Evolutionary conservation across 2,113 vertebrate species (phyloP), one percentile per base, ranked within the genome.

Genomic region (Dolichallabes microphthalmus): DNA sequence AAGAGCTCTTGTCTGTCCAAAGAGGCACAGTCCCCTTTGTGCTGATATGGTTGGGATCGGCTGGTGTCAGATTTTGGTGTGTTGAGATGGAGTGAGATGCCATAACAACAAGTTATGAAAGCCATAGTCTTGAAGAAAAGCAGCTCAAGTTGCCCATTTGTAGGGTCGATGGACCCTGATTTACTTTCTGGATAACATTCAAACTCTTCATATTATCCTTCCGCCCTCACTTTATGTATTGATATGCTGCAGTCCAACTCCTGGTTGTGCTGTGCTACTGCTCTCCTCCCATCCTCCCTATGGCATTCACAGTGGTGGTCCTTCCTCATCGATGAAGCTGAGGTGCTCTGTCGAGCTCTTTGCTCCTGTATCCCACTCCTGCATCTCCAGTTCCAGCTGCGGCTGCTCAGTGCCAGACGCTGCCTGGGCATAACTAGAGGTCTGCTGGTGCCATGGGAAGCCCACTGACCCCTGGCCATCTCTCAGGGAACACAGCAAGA

Each of bases 271-370:
- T 81, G 85, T 77, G 82, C 27, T 81, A 11, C 57, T 74, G 66
- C 75, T 61, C 60, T 52, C 52, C 52, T 63, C 53, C 35, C 8
- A 53, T 68, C 55, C 27, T 39, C 45, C 52, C 39, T 35, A 58
- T 68, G 45, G 0, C 22, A 22, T 86, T 94, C 93, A 96, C 86
- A 94, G 87, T 27, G 90, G 92, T 0, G 93, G 94, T 82, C 93
- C 94, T 71, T 95, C 95, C 71, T 96, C 95, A 68, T 96, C 95
- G 5, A 96, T 96, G 91, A 94, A 96, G 87, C 93, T 93, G 90
- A 96, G 95, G 87, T 93, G 90, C 89, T 95, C 95, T 0, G 86
- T 78, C 58, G 92, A 92, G 61, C 91, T 89, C 86, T 45, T 85
- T 4, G 68, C 76, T 19, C 86, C 87, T 19, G 45, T 27, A 6